Base-by-base conservation (phyloP, 2,113 vertebrate genomes). In the Sorex fumeus region DNA sequence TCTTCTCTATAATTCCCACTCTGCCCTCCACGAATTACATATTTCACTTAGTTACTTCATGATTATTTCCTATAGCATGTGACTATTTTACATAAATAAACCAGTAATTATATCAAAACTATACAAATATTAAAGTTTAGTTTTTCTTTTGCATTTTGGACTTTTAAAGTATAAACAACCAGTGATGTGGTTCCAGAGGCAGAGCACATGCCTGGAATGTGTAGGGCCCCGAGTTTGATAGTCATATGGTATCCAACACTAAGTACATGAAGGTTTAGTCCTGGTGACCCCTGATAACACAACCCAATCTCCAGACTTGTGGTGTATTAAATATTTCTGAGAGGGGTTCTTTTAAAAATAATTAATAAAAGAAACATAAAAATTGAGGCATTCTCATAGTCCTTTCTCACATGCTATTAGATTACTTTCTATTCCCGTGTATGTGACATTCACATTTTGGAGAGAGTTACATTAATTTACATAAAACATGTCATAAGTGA, bases 391-490 rank as follows among this genome's bases (percentile, higher is more conserved):
- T 83, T 76, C 62, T 87, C 0, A 53, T 53, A 25, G 64, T 71
- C 64, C 50, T 18, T 83, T 77, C n/a, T 19, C 30, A 25, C 9
- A 53, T 8, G 70, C 76, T 3, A 25, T 12, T 30, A 78, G 43
- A 19, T 94, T 62, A 30, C 83, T 94, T 91, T 72, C 76, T 30
- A 34, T 76, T 43, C 16, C 19, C 8, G 76, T 18, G 0, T 66
- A 28, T 43, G 16, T 78, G 43, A 83, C 23, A 91, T 50, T 83
- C 12, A 53, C 23, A 72, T 43, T 82, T 66, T 45, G 53, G 66
- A 78, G 21, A 87, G 78, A 67, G 21, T 36, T 53, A 45, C 8
- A n/a, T 30, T 88, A 75, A 90, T 74, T 45, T 84, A 79, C 72
- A 79, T 74, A 11, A 79, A 67, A 84, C 88, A 84, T 74, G 60